These are phyloP conservation scores for Hipposideros larvatus DNA, from an alignment of 2,797 vertebrate genomes.

Conservation along the genomic window DNA sequence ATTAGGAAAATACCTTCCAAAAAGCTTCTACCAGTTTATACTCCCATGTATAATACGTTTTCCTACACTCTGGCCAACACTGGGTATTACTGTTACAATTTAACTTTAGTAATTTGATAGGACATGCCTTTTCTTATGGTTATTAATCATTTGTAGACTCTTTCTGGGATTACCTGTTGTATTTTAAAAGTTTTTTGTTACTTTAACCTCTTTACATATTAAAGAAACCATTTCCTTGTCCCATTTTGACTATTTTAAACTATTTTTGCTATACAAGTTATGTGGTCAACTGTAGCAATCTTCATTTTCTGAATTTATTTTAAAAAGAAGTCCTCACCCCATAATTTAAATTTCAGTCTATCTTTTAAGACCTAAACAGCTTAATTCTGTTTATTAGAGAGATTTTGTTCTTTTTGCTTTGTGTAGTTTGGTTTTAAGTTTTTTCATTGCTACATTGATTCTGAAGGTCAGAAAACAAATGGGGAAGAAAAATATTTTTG, in stretches of 20 bases:
- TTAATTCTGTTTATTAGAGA: slow-evolving; percentile 47
- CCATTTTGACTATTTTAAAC: background rate
- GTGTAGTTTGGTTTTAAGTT: slow-evolving; percentile 6
- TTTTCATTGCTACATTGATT: background rate
- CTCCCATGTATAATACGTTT: background rate
- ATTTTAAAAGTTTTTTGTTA: background rate
- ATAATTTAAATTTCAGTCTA: background rate
- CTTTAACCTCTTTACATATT: background rate
- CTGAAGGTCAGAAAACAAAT: background rate
- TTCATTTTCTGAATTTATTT: slow-evolving; percentile 22
- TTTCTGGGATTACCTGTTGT: background rate
- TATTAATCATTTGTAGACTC: background rate
- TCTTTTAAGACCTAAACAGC: background rate
- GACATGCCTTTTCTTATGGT: background rate
- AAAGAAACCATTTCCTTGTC: background rate
- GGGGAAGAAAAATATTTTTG: background rate
- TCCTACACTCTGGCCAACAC: background rate
- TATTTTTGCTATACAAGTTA: background rate
- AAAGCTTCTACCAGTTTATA: background rate
- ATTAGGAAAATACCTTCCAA: background rate
- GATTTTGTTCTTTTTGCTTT: background rate
- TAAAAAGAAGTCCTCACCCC: background rate
- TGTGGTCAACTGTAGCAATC: background rate
- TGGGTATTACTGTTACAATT: background rate
- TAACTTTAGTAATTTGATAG: background rate